phyloP scores from a whole-genome alignment of 2,797 vertebrate genomes.

The Coregonus ussuriensis region DNA sequence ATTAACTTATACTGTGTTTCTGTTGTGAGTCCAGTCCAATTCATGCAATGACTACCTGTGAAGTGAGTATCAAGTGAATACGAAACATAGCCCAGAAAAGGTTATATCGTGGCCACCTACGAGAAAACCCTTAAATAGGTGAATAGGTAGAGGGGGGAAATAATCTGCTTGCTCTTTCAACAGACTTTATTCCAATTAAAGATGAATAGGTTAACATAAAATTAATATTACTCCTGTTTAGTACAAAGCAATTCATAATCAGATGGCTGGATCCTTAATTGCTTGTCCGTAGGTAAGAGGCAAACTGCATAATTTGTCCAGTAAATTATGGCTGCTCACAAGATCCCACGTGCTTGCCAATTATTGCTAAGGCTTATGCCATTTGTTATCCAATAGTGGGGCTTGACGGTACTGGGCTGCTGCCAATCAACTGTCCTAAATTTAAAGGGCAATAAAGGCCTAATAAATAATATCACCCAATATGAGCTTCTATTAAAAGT shows the following conservation, averaged over 20 bases:
- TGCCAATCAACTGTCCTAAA: conserved; percentile 35
- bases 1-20: not conserved
- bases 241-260: conserved; percentile 50
- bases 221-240: conserved; percentile 50
- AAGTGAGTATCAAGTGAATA: conserved; percentile 7
- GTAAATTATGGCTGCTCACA: conserved; percentile 37
- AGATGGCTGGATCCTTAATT: conserved; percentile 52
- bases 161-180: conserved; percentile 62
- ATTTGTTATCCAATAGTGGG: conserved; percentile 44
- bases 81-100: conserved; percentile 49
- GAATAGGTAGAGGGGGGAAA: conserved; percentile 33
- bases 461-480: conserved; percentile 41
- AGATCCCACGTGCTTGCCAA: conserved; percentile 39
- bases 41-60: not conserved
- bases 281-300: conserved; percentile 54
- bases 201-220: conserved; percentile 39
- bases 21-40: not conserved
- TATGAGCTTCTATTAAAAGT: not conserved
- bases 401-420: conserved; percentile 42
- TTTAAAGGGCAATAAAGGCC: conserved; percentile 24
- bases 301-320: conserved; percentile 40
- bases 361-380: conserved; percentile 42
- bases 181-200: conserved; percentile 49
- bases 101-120: conserved; percentile 23
- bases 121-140: conserved; percentile 29